Conservation (phyloP, 1,140 invertebrate genomes). For the Anagrus nilaparvatae region DNA sequence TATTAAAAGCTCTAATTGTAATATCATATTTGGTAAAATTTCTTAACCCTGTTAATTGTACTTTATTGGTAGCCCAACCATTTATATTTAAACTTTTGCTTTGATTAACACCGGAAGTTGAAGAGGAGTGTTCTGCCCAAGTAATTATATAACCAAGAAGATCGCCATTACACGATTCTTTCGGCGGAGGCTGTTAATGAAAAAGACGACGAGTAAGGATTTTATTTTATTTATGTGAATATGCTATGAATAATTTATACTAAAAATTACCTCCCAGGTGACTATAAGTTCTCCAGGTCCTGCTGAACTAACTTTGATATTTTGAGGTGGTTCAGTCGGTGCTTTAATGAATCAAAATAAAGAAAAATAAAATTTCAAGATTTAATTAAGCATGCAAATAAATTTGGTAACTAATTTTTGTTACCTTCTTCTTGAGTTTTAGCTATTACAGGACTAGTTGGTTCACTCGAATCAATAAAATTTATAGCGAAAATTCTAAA, state of each 20-base stretch:
- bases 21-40: slow-evolving; percentile 76
- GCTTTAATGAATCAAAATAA: slow-evolving; percentile 39
- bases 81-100: slow-evolving; percentile 50
- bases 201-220: no score
- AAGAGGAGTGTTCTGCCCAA: slow-evolving; percentile 52
- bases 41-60: slow-evolving; percentile 56
- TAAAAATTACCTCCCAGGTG: slow-evolving; percentile 56
- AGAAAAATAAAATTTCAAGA: neutral
- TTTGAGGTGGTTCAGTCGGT: slow-evolving; percentile 70
- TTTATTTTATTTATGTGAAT: neutral
- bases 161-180: slow-evolving; percentile 71
- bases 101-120: slow-evolving; percentile 45
- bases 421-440: slow-evolving; percentile 78
- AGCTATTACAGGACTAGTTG: slow-evolving; percentile 63
- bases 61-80: slow-evolving; percentile 54
- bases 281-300: slow-evolving; percentile 70
- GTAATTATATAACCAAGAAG: slow-evolving; percentile 70
- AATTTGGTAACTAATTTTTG: no score
- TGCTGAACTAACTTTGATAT: slow-evolving; percentile 67
- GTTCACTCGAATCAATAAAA: slow-evolving; percentile 66
- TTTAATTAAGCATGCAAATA: no score
- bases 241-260: neutral
- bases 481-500: slow-evolving; percentile 75
- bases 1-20: slow-evolving; percentile 74
- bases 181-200: slow-evolving; percentile 62